phyloP scores from a whole-genome alignment of 2,797 vertebrate genomes.

The Stomatorhinus walkeri region DNA sequence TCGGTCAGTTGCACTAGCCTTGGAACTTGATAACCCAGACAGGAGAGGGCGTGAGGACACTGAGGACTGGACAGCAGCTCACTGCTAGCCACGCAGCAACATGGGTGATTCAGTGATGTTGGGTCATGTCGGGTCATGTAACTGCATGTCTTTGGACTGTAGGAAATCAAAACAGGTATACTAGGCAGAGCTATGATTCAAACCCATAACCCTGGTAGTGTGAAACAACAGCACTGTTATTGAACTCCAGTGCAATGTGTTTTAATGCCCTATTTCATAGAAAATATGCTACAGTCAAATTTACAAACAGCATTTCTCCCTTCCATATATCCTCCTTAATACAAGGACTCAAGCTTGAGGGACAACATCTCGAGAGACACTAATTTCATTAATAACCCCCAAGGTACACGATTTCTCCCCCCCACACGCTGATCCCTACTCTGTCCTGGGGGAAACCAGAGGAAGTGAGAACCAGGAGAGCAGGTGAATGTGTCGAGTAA shows the following conservation, averaged over 20 bases:
- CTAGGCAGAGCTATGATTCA: not conserved
- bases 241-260: not conserved
- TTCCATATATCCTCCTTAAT: not conserved
- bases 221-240: not conserved
- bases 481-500: not conserved
- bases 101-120: not conserved
- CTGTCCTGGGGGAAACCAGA: not conserved
- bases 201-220: not conserved
- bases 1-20: not conserved
- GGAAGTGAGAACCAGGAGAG: not conserved
- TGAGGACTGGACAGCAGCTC: not conserved
- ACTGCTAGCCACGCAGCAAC: not conserved
- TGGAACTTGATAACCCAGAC: not conserved
- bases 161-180: not conserved
- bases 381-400: slow-evolving; percentile 18
- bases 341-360: not conserved
- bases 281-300: not conserved
- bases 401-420: not conserved
- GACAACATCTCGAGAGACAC: not conserved
- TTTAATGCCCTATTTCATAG: not conserved
- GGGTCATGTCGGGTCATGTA: not conserved
- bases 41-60: not conserved
- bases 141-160: not conserved
- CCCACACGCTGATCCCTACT: not conserved
- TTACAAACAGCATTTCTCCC: not conserved